These are phyloP conservation scores for Tupaia tana DNA, from an alignment of 2,113 vertebrate genomes.

Conservation along the genomic window DNA sequence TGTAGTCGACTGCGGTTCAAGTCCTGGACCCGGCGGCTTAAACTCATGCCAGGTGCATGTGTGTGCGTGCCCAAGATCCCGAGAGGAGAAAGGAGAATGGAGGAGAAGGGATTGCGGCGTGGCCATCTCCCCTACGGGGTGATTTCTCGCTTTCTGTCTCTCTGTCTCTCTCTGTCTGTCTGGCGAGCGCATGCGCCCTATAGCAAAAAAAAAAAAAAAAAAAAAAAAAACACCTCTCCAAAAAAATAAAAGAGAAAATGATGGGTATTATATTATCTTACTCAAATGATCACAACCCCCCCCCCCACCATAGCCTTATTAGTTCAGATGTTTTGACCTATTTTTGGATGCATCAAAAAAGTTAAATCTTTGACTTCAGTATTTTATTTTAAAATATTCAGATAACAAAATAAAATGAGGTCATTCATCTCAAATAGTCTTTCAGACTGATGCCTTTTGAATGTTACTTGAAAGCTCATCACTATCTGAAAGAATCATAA, in stretches of 20 bases:
- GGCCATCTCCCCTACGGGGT: no score
- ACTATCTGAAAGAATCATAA: slow-evolving; percentile 71
- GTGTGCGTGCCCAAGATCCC: no score
- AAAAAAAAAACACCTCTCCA: no score
- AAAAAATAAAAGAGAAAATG: slow-evolving; percentile 39
- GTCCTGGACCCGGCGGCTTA: no score
- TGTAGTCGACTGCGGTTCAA: no score
- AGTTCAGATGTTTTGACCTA: slow-evolving; percentile 60
- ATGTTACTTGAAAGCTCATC: slow-evolving; percentile 66
- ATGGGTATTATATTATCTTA: slow-evolving; percentile 72
- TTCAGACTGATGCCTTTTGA: slow-evolving; percentile 75
- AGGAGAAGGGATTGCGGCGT: no score
- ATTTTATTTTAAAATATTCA: slow-evolving; percentile 69
- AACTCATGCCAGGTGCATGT: no score
- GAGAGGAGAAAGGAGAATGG: no score
- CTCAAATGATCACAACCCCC: slow-evolving; percentile 68
- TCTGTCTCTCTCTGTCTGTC: no score
- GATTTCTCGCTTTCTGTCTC: no score
- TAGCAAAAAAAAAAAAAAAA: no score
- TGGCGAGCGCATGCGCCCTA: no score
- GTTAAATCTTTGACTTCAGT: background rate
- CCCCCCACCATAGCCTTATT: background rate
- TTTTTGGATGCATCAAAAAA: background rate
- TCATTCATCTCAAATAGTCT: slow-evolving; percentile 68
- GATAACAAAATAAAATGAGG: slow-evolving; percentile 65